Evolutionary conservation across 1,140 invertebrate species (phyloP), one percentile per base, ranked within the genome.

Genomic region (Chrysoperla carnea): DNA sequence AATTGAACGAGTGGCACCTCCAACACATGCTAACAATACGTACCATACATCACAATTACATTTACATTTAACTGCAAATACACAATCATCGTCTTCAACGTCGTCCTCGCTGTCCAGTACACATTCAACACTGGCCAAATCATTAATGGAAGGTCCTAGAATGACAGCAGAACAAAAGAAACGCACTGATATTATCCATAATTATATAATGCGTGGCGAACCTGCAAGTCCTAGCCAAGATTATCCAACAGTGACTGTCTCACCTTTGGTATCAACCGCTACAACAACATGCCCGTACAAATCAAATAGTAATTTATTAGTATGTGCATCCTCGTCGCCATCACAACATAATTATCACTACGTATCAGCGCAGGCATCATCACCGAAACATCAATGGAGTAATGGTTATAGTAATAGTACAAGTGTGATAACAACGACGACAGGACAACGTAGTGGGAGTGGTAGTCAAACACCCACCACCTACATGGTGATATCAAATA

Each of bases 141-240:
- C 82, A 9, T 59, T 92, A 39, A 87, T 87, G 79, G 86, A 89
- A 54, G 82, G 83, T 1, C 85, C 86, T 0, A 68, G 83, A 35
- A 81, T 89, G 78, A 88, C 81, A 6, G 80, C 84, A 23, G 85
- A 90, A 60, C 85, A 89, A 63, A 69, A 86, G 58, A 88, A 89
- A 61, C 75, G 84, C 50, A 84, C 83, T 29, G 84, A 89, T 55
- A 81, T 89, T 46, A 87, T 90, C 51, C 84, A 88, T 58, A 85
- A 84, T 56, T 88, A 84, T 56, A 84, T 90, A 56, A 86, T 87
- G 76, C 69, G 81, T 29, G 76, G 75, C 6, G 76, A 77, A 44
- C 60, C 66, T 1, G 61, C 56, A 12, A 53, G 54, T 39, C 31
- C 48, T 37, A 38, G 43, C 29, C 17, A 23, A 23, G 17, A 23